Evolutionary conservation across 23 tunicate genomes (phyloP), one percentile per base, ranked within the genome.

Genomic region (Aplidium turbinatum): DNA sequence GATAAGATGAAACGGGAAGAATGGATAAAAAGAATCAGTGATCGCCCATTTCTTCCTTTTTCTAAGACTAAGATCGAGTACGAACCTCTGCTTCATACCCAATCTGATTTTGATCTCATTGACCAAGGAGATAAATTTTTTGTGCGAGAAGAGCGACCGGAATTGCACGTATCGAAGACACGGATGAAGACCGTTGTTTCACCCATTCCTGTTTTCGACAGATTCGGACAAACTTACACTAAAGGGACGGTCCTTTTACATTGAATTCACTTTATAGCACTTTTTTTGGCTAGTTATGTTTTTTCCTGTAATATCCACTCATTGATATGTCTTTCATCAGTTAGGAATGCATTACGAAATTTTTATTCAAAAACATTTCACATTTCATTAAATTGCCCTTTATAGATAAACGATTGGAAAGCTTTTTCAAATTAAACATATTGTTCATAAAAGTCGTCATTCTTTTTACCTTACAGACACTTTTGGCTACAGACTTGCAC

Each of bases 161-260:
- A 55, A 0, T 26, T 33, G 75, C 38, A 87, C 63, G 46, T 79
- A n/a, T 40, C 78, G 3, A 39, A 50, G 18, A 69, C 72, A 40
- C 70, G 73, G 48, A 53, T 90, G 80, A 80, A 79, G 32, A 82
- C 85, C 25, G 81, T 83, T n/a, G 80, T 90, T 2, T 72, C 97
- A 21, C 89, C 97, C 1, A 83, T 90, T 11, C 85, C 90, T 19
- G 6, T 90, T 5, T 90, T 90, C 53, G 97, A 90, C 32, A 54
- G 72, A 29, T 79, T 79, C 34, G 68, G 70, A 28, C 53, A 67
- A 33, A 83, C 89, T 27, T 83, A 74, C 57, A 68, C 87, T n/a
- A 82, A 82, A 47, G 87, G 87, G 2, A 57, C 87, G 19, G 79
- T 82, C 24, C 47, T 82, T n/a, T 35, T 82, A 23, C 74, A 82